phyloP scores from a whole-genome alignment of 1,140 invertebrate genomes.

The Prorops nasuta region DNA sequence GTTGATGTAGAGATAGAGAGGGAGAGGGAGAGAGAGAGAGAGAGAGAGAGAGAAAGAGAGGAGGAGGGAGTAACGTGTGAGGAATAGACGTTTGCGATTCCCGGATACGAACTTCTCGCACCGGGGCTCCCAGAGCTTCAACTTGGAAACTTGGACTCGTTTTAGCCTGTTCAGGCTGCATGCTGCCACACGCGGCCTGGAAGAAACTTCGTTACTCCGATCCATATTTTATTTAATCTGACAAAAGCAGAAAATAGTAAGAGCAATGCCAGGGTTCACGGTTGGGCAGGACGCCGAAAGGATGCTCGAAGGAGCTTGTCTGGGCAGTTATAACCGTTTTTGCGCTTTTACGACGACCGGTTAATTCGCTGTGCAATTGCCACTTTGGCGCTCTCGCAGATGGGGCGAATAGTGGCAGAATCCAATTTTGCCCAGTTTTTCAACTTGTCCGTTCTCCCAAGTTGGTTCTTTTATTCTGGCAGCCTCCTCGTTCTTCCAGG shows the following conservation, averaged over 20 bases:
- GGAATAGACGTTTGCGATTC: slow-evolving; percentile 23
- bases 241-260: neutral
- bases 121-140: slow-evolving; percentile 22
- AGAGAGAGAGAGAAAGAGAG: too few relatives aligned
- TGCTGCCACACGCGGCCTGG: neutral
- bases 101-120: slow-evolving; percentile 28
- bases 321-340: slow-evolving; percentile 24
- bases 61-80: slow-evolving; percentile 15
- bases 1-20: too few relatives aligned
- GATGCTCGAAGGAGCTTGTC: neutral
- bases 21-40: too few relatives aligned
- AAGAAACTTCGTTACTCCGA: slow-evolving; percentile 25
- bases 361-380: slow-evolving; percentile 30
- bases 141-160: slow-evolving; percentile 33
- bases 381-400: slow-evolving; percentile 11
- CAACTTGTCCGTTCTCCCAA: slow-evolving; percentile 14
- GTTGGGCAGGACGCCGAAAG: neutral
- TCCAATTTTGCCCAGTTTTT: slow-evolving; percentile 25
- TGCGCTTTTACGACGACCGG: slow-evolving; percentile 13
- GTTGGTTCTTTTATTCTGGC: slow-evolving; percentile 13
- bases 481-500: slow-evolving; percentile 8
- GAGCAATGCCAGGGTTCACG: too few relatives aligned
- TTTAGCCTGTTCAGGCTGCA: slow-evolving; percentile 6
- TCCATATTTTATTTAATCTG: slow-evolving; percentile 37
- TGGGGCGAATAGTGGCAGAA: slow-evolving; percentile 7